phyloP scores from a whole-genome alignment of 1,140 invertebrate species.

The Stenopsyche tienmushanensis region DNA sequence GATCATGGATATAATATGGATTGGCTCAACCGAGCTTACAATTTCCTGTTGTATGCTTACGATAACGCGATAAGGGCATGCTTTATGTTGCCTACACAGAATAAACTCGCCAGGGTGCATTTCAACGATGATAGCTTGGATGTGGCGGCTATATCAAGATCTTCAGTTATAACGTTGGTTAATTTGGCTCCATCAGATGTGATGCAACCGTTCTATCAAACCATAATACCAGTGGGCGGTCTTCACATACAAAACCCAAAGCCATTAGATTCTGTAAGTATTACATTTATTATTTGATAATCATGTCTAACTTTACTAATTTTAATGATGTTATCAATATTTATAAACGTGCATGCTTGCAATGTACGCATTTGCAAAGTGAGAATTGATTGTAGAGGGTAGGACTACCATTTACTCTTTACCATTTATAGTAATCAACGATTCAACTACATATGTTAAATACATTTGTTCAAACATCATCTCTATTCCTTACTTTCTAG shows the following conservation, averaged over 20 bases:
- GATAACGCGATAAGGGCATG: conserved; percentile 30
- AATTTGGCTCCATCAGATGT: conserved; percentile 35
- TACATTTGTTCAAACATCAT: background rate
- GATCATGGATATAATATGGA: conserved; percentile 40
- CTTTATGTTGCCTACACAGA: conserved; percentile 32
- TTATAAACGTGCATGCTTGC: too few species aligned
- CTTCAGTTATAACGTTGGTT: conserved; percentile 30
- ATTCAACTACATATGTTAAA: background rate
- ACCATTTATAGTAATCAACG: too few species aligned
- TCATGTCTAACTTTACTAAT: too few species aligned
- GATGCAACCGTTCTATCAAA: conserved; percentile 44
- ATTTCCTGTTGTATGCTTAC: conserved; percentile 41
- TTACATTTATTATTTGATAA: too few species aligned
- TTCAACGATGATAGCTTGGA: conserved; percentile 28
- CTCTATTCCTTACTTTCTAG: too few species aligned
- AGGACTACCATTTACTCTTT: too few species aligned
- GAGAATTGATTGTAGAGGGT: too few species aligned
- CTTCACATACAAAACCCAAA: conserved; percentile 51
- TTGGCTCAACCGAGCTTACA: conserved; percentile 44
- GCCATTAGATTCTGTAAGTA: conserved; percentile 38
- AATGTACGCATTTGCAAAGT: too few species aligned
- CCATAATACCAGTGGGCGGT: conserved; percentile 58
- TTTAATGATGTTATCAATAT: too few species aligned
- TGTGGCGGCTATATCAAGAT: conserved; percentile 30
- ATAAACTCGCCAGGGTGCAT: conserved; percentile 25